Evolutionary conservation across 2,113 vertebrate genomes (phyloP).

Genomic region (Melanostigma gelatinosum): DNA sequence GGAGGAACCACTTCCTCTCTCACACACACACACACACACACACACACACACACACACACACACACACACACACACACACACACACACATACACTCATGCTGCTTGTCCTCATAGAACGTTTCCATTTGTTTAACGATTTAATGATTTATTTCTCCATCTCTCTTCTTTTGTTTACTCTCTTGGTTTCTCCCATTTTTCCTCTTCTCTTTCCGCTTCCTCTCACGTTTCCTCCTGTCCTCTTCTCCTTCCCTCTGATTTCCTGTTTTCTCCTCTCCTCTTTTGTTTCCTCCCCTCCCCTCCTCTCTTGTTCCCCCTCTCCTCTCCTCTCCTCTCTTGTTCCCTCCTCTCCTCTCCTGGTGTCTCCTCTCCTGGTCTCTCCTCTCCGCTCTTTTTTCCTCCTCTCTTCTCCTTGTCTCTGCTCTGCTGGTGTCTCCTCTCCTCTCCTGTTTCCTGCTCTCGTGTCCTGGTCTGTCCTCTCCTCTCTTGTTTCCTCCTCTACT

Average conservation of each 20-base stretch:
- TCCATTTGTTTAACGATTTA: conserved; percentile 1
- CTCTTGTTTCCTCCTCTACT: not conserved
- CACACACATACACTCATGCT: not conserved
- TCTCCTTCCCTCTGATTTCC: no score
- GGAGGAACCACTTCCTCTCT: conserved; percentile 20
- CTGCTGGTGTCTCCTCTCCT: not conserved
- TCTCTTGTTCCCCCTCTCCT: no score
- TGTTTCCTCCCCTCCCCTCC: not conserved
- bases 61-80: not conserved
- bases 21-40: not conserved
- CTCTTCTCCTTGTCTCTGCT: not conserved
- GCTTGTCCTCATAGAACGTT: conserved; percentile 1
- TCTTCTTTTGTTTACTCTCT: not conserved
- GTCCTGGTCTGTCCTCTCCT: no score
- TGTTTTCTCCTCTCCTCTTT: not conserved
- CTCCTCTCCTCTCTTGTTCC: not conserved
- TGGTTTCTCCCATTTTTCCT: not conserved
- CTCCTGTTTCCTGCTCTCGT: no score
- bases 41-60: conserved; percentile 1
- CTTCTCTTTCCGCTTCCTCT: not conserved
- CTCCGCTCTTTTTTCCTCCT: not conserved
- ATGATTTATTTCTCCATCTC: not conserved
- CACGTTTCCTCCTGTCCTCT: not conserved
- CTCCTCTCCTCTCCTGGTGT: no score
- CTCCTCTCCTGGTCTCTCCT: no score